Evolutionary conservation across 2,888 invertebrate species (phyloP), one percentile per base, ranked within the genome.

Genomic region (Orthosia gothica): DNA sequence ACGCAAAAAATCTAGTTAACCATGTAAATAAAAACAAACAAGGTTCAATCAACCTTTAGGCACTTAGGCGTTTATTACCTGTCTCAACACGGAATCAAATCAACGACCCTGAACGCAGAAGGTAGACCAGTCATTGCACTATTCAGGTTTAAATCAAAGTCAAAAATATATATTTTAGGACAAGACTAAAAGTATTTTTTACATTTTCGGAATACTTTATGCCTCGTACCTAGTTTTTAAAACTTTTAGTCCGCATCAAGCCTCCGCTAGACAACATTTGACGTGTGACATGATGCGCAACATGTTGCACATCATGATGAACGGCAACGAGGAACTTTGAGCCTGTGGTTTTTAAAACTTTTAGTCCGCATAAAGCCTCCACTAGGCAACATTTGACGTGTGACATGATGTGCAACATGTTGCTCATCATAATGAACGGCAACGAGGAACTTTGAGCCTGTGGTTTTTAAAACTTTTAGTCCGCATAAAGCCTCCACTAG

Each of bases 51-150:
- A 40, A 58, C 9, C 50, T 74, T 50, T 52, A 20, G 49, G 5
- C 49, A 45, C 4, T 23, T 20, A 12, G 55, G n/a, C 50, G 80
- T 61, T 71, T 55, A 50, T 50, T 61, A 61, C 20, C 13, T 64
- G 40, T n/a, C 40, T 49, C 57, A 57, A 77, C 20, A 52, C 78
- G 78, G 70, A 82, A 79, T 79, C 32, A 55, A 82, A 77, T 13
- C 16, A 23, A 45, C 47, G 79, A 82, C 70, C 83, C 78, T 78
- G 70, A 66, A 66, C 3, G 4, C 32, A 47, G 45, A 82, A 82
- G 65, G 78, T 66, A n/a, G 64, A 69, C 64, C 11, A 45, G 69
- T 59, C 5, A 54, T 16, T 59, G 57, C 57, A 55, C 50, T 15
- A 13, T n/a, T 47, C 11, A 47, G 15, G 20, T 61, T 49, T 15